Base-by-base conservation (phyloP, 2,888 invertebrate genomes). In the Drosophila yooni region DNA sequence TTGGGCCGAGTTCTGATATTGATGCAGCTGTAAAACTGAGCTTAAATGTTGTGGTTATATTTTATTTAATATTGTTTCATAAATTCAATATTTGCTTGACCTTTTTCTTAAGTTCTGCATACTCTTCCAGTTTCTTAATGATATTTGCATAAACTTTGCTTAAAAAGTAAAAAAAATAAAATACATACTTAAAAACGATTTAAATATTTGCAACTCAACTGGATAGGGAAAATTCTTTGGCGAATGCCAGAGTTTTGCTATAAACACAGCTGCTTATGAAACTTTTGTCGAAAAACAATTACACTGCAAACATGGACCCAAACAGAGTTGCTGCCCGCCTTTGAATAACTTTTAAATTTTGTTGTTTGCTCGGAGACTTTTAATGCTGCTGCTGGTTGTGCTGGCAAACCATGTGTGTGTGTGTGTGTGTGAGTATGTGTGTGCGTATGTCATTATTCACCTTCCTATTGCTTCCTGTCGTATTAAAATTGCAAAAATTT, bases 401-500 rank as follows among this genome's bases (percentile, higher is more conserved):
- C 61, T 58, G 54, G 54, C 57, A 68, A 54, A 21, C 21, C 31
- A 31, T 21, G 50, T 1, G 15, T 50, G 18, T n/a, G 8, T 18
- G 40, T 54, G 29, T 11, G 29, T 57, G n/a, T 59, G 36, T 52
- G 46, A 54, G 46, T 53, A 29, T n/a, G 43, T 52, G 33, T 51
- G 27, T 67, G 46, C 25, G 57, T 57, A 4, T 54, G 38, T 60
- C 29, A 48, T 34, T 36, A 58, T 67, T 36, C 34, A 57, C 68
- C 70, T 66, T 66, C 1, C 5, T 34, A 46, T 48, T 57, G 46
- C 43, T 63, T 53, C 63, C 76, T 54, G 59, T 65, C 71, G 78
- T 90, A 90, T 88, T 87, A 89, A 88, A 88, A 88, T 89, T 87
- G 89, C 81, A 80, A 82, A 89, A 89, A 82, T 90, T 88, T 90